Base-by-base conservation (phyloP, 30 jellyfish, hydroid and myxozoan genomes). In the Aurelia sp. region DNA sequence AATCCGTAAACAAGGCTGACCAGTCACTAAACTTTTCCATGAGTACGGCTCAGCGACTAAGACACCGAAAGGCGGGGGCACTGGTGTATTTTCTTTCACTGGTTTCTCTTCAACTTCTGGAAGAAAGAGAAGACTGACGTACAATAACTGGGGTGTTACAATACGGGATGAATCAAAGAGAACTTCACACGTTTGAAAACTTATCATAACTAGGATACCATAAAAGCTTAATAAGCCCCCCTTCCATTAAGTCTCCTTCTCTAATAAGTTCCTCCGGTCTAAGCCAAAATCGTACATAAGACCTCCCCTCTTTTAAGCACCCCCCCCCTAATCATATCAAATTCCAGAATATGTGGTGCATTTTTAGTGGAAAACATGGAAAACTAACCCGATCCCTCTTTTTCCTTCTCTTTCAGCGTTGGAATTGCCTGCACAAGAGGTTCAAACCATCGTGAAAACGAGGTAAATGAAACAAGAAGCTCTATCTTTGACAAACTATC, bases 391-490 rank as follows among this genome's bases (percentile, higher is more conserved):
- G 21, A 50, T 55, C 84, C 86, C 33, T 82, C 78, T 48, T 69
- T 82, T 22, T 86, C 96, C 74, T 76, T 86, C 44, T 78, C 89
- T 48, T 77, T 86, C 12, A 70, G 30, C 18, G 96, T 63, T 13
- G 82, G 90, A 15, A 48, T 21, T 8, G 80, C 44, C 62, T 86
- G 89, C 9, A 47, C 51, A 11, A 78, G 90, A 59, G 89, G 96
- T 74, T 94, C 99, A 62, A 79, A 89, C 99, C 99, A 94, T 21
- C 96, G 90, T 68, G 99, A 79, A 50, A 94, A 94, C 62, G 99
- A 88, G 62, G 91, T 71, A 67, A 94, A 88, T 11, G 91, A 67
- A 13, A 94, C 86, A 6, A 89, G 79, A 41, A 94, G 80, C 74
- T 94, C 99, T 11, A 86, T 85, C 57, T 94, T 73, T 6, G 86